Evolutionary conservation across 2,888 invertebrate genomes (phyloP).

Genomic region (Cacoxenus indagator): DNA sequence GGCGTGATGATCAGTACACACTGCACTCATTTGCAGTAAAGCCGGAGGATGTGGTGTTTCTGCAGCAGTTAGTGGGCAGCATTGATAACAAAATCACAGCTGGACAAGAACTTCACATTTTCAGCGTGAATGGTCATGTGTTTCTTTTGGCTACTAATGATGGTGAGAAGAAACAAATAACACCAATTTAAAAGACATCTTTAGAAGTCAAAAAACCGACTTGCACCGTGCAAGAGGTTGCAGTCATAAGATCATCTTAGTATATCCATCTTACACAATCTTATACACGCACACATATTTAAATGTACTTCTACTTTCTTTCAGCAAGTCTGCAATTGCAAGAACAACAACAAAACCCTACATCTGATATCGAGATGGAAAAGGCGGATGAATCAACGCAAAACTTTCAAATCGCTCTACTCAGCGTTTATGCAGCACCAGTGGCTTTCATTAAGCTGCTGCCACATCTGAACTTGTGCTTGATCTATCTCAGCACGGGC

Average conservation of each 20-base stretch:
- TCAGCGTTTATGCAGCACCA: conserved; percentile 52
- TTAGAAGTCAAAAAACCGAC: too few relatives aligned
- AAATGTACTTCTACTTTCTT: too few relatives aligned
- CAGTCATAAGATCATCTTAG: too few relatives aligned
- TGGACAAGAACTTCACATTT: conserved; percentile 56
- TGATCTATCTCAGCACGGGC: conserved; percentile 62
- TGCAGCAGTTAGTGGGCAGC: conserved; percentile 48
- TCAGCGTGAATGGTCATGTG: conserved; percentile 61
- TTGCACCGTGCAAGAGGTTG: too few relatives aligned
- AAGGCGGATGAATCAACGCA: not conserved
- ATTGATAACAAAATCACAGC: conserved; percentile 7
- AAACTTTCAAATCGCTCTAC: conserved; percentile 37
- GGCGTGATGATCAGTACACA: conserved; percentile 57
- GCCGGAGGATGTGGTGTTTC: conserved; percentile 50
- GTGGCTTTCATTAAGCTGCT: conserved; percentile 54
- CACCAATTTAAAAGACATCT: too few relatives aligned
- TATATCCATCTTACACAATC: conserved; percentile 22
- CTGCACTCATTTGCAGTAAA: conserved; percentile 50
- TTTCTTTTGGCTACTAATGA: conserved; percentile 52
- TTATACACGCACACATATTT: too few relatives aligned
- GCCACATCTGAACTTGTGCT: conserved; percentile 47
- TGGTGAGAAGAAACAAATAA: conserved; percentile 8
- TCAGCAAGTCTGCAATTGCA: too few relatives aligned
- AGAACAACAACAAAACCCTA: too few relatives aligned
- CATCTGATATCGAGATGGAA: conserved; percentile 38